Evolutionary conservation across 2,888 invertebrate genomes (phyloP), one percentile per base, ranked within the genome.

Genomic region (Microctonus hyperodae): DNA sequence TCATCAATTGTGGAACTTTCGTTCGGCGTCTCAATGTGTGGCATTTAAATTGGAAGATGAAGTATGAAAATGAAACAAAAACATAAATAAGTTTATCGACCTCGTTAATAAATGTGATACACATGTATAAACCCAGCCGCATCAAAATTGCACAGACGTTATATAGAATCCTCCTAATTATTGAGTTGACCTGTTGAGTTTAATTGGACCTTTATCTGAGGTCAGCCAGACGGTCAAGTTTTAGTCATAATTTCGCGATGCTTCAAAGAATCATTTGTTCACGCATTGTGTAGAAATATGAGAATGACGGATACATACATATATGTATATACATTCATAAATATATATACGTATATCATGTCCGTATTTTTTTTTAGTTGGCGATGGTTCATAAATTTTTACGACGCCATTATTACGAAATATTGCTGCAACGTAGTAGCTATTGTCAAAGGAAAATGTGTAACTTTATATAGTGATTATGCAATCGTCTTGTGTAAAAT

Each of bases 191-290:
- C 76, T 70, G 73, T 58, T 51, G 69, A 73, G 74, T 75, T 66
- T 77, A 78, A 78, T 75, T 77, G 76, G 75, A 74, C 74, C 71
- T 77, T 76, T 77, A 78, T 79, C 78, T 72, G 61, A 73, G 77
- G 75, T 78, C 78, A 74, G 58, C 69, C 69, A 53, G 63, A 58
- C 40, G 53, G 53, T 61, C 62, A 60, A 66, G 60, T 68, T 70
- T 71, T 60, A 62, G 65, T 72, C 71, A 62, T 74, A 70, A 72
- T 75, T 72, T 68, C 63, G 64, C 69, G 66, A 69, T 63, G 67
- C 67, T 71, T 69, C 67, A 76, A 72, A 73, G 72, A 74, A 74
- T 71, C 69, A 67, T 69, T 71, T 74, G 74, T 74, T 74, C 66
- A 53, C 44, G 44, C 16, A 6, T 44, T 20, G 16, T 44, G 9